Conservation (phyloP, 2,888 invertebrate genomes). For the Camponotus fellah region DNA sequence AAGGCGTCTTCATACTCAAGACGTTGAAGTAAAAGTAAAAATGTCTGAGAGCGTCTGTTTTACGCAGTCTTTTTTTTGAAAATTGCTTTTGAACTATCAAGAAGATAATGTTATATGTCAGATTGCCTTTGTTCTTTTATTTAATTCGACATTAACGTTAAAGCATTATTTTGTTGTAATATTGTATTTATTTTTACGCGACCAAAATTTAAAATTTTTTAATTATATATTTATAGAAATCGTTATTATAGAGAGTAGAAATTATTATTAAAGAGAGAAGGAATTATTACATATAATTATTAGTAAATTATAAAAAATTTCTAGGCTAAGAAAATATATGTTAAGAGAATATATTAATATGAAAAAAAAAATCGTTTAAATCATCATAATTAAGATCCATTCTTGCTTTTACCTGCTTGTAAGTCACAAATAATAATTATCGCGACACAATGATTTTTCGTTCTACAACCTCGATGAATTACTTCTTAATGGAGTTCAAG, state of each 20-base stretch:
- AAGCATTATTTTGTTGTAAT: neutral
- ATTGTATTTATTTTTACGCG: neutral
- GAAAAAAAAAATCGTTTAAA: neutral
- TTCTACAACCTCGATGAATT: constrained; percentile 35
- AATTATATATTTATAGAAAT: neutral
- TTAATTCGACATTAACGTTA: neutral
- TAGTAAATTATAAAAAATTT: neutral
- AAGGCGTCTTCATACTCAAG: constrained; percentile 60
- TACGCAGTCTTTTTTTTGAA: constrained; percentile 33
- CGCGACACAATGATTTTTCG: constrained; percentile 29
- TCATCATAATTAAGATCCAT: constrained; percentile 5
- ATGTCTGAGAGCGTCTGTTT: constrained; percentile 57
- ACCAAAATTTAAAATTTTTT: neutral
- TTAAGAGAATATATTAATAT: neutral
- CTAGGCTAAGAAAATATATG: neutral
- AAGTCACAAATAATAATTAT: constrained; percentile 34
- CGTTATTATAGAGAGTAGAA: neutral
- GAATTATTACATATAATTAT: neutral
- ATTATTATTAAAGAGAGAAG: neutral
- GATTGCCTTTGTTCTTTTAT: neutral
- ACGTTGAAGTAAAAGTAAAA: constrained; percentile 62
- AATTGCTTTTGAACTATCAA: neutral
- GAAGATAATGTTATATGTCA: constrained; percentile 16
- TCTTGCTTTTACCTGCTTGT: neutral
- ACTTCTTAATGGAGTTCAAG: constrained; percentile 40